Evolutionary conservation across 2,113 vertebrate species (phyloP), one percentile per base, ranked within the genome.

Genomic region (Myiozetetes cayanensis): DNA sequence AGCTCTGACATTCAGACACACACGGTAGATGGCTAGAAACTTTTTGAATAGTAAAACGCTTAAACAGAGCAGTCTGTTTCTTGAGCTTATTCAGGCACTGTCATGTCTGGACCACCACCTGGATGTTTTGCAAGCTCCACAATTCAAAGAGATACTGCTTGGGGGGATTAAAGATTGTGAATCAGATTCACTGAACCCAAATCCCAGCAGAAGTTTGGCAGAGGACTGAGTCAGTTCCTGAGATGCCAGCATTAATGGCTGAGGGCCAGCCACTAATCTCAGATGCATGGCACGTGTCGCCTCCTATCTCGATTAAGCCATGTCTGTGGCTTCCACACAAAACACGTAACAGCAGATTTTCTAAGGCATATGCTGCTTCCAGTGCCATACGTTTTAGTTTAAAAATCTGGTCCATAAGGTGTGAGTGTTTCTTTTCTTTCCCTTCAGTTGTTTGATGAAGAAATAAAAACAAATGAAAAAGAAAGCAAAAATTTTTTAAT

Each of bases 151-250:
- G 79, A 96, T 97, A 62, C 22, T 84, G 56, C 94, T 97, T 89
- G 89, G 41, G 56, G 75, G 76, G 93, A 96, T 96, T 95, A 97
- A 95, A 96, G 80, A 47, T 89, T 96, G 79, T 74, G 89, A 97
- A 95, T 95, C 56, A 21, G 96, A 98, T 97, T 98, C 96, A 97
- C 90, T 76, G 92, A 97, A 96, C 97, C 82, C 94, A 97, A 94
- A 97, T 97, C 97, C 94, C 94, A 97, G 93, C 92, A 97, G 97
- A 98, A 97, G 97, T 97, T 97, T 98, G 98, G 98, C 98, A 98
- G 88, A 97, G 89, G 79, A 94, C 62, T 95, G 93, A 97, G 91
- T 93, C 86, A 33, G 95, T 97, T 97, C 86, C 88, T 90, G 66
- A 90, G 95, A 96, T 98, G 98, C 98, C 97, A 98, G 96, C 96